phyloP scores from a whole-genome alignment of 2,113 vertebrate genomes.

The Marcusenius ussheri region DNA sequence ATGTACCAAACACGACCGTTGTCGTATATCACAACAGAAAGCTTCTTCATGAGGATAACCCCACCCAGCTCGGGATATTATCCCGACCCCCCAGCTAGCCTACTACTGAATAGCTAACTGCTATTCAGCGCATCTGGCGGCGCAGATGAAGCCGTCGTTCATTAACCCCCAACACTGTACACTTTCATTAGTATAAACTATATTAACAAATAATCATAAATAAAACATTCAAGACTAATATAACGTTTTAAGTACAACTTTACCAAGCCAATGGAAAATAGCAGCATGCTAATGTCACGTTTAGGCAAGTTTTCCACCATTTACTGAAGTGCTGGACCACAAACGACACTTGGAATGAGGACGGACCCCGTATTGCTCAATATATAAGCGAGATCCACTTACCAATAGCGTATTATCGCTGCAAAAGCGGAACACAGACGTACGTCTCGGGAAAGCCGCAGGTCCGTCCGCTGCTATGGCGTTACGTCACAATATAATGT shows the following conservation, averaged over 20 bases:
- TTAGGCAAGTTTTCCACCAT: background rate
- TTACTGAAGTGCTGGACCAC: background rate
- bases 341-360: background rate
- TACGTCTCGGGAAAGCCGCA: background rate
- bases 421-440: background rate
- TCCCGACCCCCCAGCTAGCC: background rate
- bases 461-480: background rate
- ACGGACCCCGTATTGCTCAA: background rate
- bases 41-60: background rate
- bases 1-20: background rate
- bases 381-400: background rate
- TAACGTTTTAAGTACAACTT: background rate
- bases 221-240: background rate
- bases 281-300: background rate
- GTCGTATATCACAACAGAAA: background rate
- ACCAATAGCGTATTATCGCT: background rate
- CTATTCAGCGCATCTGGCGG: background rate
- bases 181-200: background rate
- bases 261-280: background rate
- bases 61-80: background rate
- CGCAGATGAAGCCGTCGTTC: background rate
- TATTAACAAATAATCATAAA: background rate
- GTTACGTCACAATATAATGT: background rate
- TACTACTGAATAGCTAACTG: background rate
- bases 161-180: background rate